Evolutionary conservation across 2,888 invertebrate genomes (phyloP).

Genomic region (Xylota segnis): DNA sequence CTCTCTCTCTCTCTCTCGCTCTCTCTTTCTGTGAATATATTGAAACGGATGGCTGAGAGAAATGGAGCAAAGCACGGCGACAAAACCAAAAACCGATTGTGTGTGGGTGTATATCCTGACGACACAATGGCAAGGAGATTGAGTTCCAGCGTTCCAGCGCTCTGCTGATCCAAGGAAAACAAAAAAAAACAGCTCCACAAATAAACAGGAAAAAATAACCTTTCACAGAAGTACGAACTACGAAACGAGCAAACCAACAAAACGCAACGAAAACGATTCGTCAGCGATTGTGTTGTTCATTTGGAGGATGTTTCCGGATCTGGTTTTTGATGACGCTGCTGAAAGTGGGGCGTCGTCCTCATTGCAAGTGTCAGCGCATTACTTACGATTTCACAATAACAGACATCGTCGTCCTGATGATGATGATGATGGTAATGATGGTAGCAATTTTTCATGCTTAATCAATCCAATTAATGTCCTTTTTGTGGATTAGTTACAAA

Average conservation of each 20-base stretch:
- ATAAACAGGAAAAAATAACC: slow-evolving; percentile 62
- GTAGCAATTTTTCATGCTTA: slow-evolving; percentile 26
- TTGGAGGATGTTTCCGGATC: slow-evolving; percentile 61
- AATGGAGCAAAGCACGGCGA: slow-evolving; percentile 27
- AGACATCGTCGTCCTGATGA: slow-evolving; percentile 19
- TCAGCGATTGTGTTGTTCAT: slow-evolving; percentile 69
- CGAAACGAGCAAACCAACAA: slow-evolving; percentile 29
- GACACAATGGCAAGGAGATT: slow-evolving; percentile 42
- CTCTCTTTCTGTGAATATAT: slow-evolving; percentile 11
- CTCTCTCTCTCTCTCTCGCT: not conserved
- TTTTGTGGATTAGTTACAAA: not conserved
- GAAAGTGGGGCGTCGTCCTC: slow-evolving; percentile 38
- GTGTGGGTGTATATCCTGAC: slow-evolving; percentile 27
- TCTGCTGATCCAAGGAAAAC: slow-evolving; percentile 66
- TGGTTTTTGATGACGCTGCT: slow-evolving; percentile 71
- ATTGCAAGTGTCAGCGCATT: slow-evolving; percentile 60
- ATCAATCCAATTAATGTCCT: slow-evolving; percentile 34
- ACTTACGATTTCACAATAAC: slow-evolving; percentile 35
- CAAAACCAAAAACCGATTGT: slow-evolving; percentile 13
- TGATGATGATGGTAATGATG: slow-evolving; percentile 25
- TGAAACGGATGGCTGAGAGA: slow-evolving; percentile 33
- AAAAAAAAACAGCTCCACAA: slow-evolving; percentile 57
- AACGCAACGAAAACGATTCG: slow-evolving; percentile 56
- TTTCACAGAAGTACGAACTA: slow-evolving; percentile 10
- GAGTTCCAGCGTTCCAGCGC: slow-evolving; percentile 42